Evolutionary conservation across 2,113 vertebrate species (phyloP).

Genomic region (Chlamydotis undulata): DNA sequence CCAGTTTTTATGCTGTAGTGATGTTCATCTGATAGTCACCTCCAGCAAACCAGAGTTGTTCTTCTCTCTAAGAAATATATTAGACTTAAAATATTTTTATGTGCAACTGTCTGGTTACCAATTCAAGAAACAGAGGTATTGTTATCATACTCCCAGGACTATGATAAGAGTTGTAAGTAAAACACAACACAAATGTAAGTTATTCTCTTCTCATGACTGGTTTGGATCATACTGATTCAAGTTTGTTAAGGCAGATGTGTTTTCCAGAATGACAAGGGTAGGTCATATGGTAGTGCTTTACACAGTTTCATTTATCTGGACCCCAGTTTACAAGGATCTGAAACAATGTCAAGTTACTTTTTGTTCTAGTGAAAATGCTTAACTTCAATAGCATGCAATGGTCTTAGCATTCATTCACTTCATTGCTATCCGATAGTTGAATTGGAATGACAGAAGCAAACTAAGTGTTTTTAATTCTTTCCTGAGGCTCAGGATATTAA

Average conservation of each 20-base stretch:
- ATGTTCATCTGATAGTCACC: background rate
- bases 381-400: background rate
- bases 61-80: background rate
- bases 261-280: background rate
- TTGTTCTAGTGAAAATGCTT: background rate
- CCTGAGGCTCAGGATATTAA: background rate
- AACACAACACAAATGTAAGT: background rate
- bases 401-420: background rate
- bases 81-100: background rate
- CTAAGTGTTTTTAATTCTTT: constrained; percentile 30
- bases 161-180: background rate
- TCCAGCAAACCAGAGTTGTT: background rate
- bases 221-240: background rate
- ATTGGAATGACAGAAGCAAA: background rate
- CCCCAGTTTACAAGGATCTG: background rate
- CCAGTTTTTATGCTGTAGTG: background rate
- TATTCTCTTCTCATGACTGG: background rate
- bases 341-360: background rate
- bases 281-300: background rate
- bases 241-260: background rate
- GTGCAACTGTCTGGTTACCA: background rate
- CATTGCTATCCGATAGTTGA: background rate
- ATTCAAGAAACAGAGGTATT: background rate
- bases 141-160: background rate
- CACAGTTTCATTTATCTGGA: background rate